Evolutionary conservation across 1,140 invertebrate species (phyloP), one percentile per base, ranked within the genome.

Genomic region (Sycobia sp.): DNA sequence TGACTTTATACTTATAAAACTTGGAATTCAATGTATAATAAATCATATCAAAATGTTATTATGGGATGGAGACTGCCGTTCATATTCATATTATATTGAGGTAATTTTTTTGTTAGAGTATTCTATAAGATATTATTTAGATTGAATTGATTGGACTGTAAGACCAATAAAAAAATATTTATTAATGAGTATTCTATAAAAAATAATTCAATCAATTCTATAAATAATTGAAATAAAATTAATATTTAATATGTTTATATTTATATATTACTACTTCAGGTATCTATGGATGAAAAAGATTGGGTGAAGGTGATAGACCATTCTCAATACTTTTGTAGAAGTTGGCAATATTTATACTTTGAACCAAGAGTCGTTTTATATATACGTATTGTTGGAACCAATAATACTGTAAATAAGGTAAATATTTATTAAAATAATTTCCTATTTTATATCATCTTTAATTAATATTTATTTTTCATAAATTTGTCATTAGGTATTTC

Each of bases 261-360:
- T 59, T 47, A 10, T n/a, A 16, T 34, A 50, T 51, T n/a, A n/a
- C n/a, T n/a, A n/a, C n/a, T 2, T 22, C 50, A 82, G 79, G 92
- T 97, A 11, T 98, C 95, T 0, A 93, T 97, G 82, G 94, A 99
- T 86, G 90, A 94, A 78, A 92, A 93, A 79, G 92, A 97, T 78
- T 99, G 97, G 95, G 87, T 93, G 55, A 86, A 90, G 61, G 90
- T 99, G 29, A 87, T 97, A 43, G 95, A 99, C 83, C 91, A 99
- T 80, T 90, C 91, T 51, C 83, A 89, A 53, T 97, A 92, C 82
- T 89, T 91, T 76, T 99, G 97, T 75, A 88, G 97, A 54, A 97
- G 95, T 16, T 98, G 95, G 94, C 97, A 99, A 83, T 90, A 90
- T 76, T 86, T 99, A 20, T 96, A 95, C 81, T 99, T 99, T 82